Base-by-base conservation (phyloP, 2,797 vertebrate species). In the Buphagus erythrorhynchus region DNA sequence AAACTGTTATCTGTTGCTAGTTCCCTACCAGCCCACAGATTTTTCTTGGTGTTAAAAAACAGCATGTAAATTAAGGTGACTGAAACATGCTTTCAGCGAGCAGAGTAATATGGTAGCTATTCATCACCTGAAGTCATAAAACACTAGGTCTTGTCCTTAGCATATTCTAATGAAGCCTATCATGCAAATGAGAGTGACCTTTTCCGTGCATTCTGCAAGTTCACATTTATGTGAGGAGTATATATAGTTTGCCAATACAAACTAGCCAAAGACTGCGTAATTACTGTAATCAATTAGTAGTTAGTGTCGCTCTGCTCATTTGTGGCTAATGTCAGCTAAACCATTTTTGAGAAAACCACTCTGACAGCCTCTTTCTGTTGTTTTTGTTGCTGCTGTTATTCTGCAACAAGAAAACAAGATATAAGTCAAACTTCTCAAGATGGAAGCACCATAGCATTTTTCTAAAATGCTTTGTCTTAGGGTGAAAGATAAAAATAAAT, bases 111-210 rank as follows among this genome's bases (percentile, higher is more conserved):
- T 97, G 93, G 98, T 97, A 98, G 98, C 98, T 99, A 99, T 99
- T 99, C 98, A 99, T 99, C 99, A 99, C 99, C 98, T 98, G 98
- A 97, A 98, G 99, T 98, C 98, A 99, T 99, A 99, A 99, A 99
- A 98, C 98, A 98, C 98, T 98, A 88, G 98, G 98, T 98, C 98
- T 93, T 93, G 98, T 99, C 98, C 99, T 99, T 99, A 99, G 99
- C 99, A 99, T 99, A 99, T 99, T 99, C 99, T 99, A 99, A 99
- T 99, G 99, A 99, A 99, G 99, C 98, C 98, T 98, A 98, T 98
- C 98, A 99, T 99, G 99, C 99, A 99, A 99, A 99, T 99, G 98
- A 99, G 98, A 98, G 97, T 98, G 99, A 99, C 99, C 99, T 99
- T 99, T 99, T 98, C 98, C 86, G 96, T 98, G 98, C 98, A 98